Evolutionary conservation across 2,888 invertebrate species (phyloP).

Genomic region (Synanthedon formicaeformis): DNA sequence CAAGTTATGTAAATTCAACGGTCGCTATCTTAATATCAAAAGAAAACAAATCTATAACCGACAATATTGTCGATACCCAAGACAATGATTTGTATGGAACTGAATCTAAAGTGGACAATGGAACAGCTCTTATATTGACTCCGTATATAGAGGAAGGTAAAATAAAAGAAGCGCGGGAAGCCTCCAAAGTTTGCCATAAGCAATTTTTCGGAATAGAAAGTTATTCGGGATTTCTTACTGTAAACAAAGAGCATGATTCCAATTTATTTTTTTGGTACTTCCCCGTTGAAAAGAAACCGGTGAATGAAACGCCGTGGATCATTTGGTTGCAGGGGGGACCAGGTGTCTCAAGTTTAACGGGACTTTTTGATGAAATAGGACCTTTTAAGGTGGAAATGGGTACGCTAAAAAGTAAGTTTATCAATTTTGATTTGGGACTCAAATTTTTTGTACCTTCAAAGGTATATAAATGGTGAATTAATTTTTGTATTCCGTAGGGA

Average conservation of each 20-base stretch:
- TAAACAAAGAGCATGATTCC: constrained; percentile 77
- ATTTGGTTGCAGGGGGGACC: constrained; percentile 95
- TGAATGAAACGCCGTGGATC: constrained; percentile 73
- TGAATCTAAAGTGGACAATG: constrained; percentile 22
- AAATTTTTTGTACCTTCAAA: background rate
- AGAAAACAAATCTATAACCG: constrained; percentile 1
- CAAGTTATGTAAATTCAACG: background rate
- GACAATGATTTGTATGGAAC: constrained; percentile 6
- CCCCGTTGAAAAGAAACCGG: constrained; percentile 60
- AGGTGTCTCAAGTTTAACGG: constrained; percentile 74
- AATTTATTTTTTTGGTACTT: constrained; percentile 91
- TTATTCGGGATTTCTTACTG: constrained; percentile 73
- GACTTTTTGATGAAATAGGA: constrained; percentile 56
- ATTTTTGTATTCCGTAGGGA: constrained; percentile 28
- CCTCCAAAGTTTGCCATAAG: constrained; percentile 29
- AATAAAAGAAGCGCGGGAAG: constrained; percentile 41
- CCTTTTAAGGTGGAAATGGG: constrained; percentile 26
- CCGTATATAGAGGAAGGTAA: constrained; percentile 41
- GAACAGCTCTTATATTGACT: constrained; percentile 44
- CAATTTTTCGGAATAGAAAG: constrained; percentile 52
- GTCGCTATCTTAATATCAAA: background rate
- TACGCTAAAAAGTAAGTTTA: constrained; percentile 12
- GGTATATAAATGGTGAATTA: background rate
- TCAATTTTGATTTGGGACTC: background rate
- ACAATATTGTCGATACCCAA: constrained; percentile 4